Base-by-base conservation (phyloP, 2,888 invertebrate species). In the Ischnus inquisitorius region DNA sequence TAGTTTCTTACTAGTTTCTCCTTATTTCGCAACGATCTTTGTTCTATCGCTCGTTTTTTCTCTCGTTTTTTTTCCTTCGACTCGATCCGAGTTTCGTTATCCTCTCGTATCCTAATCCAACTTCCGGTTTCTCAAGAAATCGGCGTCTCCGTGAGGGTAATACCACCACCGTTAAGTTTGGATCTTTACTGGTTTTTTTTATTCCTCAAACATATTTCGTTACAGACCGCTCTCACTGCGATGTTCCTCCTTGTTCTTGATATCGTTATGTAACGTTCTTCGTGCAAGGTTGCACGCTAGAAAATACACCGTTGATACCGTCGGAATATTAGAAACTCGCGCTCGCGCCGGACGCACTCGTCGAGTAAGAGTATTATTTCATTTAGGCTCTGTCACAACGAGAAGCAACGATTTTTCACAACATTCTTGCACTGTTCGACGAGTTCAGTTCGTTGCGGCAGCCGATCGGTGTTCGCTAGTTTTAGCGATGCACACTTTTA, bases 1-100 rank as follows among this genome's bases (percentile, higher is more conserved):
- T 81, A 85, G 84, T 77, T 85, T 85, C 74, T 83, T 84, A 62
- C 28, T 46, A 6, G 12, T 67, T 86, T 86, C 83, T 83, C 86
- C 54, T 83, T 86, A 67, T 88, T 57, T 57, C 48, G 25, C 4
- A 10, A 62, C 19, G 57, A 43, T 39, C 28, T 75, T 25, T 19
- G 19, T 48, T 41, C 43, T 39, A 28, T 77, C 16, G 46, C 48
- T 28, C 12, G 19, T 43, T 83, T 87, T 85, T 64, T 54, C 39
- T 60, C 46, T 34, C n/a, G 65, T 25, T 62, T 75, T 57, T 48
- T 43, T 22, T 64, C 71, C 19, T 16, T n/a, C 10, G 14, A n/a
- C 28, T 57, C 67, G 8, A n/a, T 72, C 22, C 14, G 16, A n/a
- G 60, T 60, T 60, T 28, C 19, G 19, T 54, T 54, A 51, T 54